Evolutionary conservation across 2,797 vertebrate species (phyloP).

Genomic region (Xenentodon cancila): DNA sequence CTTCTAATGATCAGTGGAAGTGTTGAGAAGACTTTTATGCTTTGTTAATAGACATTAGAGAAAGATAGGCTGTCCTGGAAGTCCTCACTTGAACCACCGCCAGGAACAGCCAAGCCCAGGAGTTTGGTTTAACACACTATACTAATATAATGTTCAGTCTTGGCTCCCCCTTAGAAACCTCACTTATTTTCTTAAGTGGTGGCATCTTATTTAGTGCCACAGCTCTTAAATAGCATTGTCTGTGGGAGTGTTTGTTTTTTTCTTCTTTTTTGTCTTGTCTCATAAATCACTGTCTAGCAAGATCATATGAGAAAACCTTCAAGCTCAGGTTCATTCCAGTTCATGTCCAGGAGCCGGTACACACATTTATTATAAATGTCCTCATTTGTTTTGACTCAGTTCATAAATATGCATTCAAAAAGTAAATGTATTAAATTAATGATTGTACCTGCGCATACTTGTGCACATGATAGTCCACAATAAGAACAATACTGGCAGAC

Average conservation of each 20-base stretch:
- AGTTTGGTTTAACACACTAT: constrained; percentile 83
- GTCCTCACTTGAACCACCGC: constrained; percentile 39
- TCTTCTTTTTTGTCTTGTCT: constrained; percentile 21
- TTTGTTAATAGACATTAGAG: constrained; percentile 51
- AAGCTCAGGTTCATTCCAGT: constrained; percentile 8
- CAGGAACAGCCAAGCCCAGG: constrained; percentile 80
- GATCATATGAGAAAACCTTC: constrained; percentile 8
- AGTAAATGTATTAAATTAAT: no score
- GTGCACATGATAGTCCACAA: no score
- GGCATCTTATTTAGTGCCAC: constrained; percentile 64
- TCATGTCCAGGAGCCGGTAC: neutral
- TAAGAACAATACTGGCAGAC: no score
- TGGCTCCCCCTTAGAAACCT: constrained; percentile 70
- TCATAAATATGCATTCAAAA: neutral
- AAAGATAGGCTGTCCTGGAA: constrained; percentile 37
- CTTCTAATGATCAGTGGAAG: constrained; percentile 27
- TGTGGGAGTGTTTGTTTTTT: constrained; percentile 17
- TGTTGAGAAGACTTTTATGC: constrained; percentile 36
- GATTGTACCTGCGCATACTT: no score
- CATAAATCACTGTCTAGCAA: constrained; percentile 39
- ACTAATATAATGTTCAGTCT: constrained; percentile 83
- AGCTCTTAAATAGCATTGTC: constrained; percentile 55
- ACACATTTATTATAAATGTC: neutral
- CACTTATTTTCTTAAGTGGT: constrained; percentile 76
- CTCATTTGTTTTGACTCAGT: neutral